Conservation (phyloP, 2,797 vertebrate species). For the Pogonophryne albipinna region DNA sequence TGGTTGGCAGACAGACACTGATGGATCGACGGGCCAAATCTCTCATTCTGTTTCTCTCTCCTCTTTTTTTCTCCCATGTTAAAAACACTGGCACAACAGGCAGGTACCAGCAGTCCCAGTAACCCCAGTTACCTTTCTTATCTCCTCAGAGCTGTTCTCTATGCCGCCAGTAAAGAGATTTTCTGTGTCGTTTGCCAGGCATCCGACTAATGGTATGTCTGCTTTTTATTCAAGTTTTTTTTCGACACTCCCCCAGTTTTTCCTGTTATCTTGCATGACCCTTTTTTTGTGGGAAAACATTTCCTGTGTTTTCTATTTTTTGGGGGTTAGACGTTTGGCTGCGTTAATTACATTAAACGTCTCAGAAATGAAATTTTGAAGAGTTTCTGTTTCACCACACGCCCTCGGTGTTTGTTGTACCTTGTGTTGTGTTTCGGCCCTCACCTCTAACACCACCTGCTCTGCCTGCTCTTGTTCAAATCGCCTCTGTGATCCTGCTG, state of each 20-base stretch:
- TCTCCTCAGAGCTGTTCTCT: constrained; percentile 99
- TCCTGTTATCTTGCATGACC: constrained; percentile 84
- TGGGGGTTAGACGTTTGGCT: constrained; percentile 52
- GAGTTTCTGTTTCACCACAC: constrained; percentile 57
- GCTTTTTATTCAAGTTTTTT: constrained; percentile 88
- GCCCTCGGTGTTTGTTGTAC: constrained; percentile 54
- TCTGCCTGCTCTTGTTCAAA: constrained; percentile 59
- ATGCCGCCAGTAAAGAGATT: constrained; percentile 99
- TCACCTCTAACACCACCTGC: constrained; percentile 70
- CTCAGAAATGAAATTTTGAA: constrained; percentile 14
- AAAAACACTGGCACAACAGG: constrained; percentile 34
- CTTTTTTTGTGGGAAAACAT: constrained; percentile 71
- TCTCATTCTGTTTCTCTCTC: constrained; percentile 20
- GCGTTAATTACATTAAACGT: constrained; percentile 60
- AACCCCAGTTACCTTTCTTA: constrained; percentile 91
- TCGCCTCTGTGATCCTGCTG: constrained; percentile 47
- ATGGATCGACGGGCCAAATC: constrained; percentile 36
- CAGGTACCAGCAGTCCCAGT: constrained; percentile 70
- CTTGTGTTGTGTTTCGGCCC: constrained; percentile 63
- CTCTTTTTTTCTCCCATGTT: not conserved
- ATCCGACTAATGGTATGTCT: constrained; percentile 99
- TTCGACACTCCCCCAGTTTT: constrained; percentile 79
- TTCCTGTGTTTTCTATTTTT: constrained; percentile 64
- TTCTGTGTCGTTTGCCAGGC: constrained; percentile 99
- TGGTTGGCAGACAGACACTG: constrained; percentile 36